Conservation (phyloP, 2,888 invertebrate species). For the Stenodema calcarata region DNA sequence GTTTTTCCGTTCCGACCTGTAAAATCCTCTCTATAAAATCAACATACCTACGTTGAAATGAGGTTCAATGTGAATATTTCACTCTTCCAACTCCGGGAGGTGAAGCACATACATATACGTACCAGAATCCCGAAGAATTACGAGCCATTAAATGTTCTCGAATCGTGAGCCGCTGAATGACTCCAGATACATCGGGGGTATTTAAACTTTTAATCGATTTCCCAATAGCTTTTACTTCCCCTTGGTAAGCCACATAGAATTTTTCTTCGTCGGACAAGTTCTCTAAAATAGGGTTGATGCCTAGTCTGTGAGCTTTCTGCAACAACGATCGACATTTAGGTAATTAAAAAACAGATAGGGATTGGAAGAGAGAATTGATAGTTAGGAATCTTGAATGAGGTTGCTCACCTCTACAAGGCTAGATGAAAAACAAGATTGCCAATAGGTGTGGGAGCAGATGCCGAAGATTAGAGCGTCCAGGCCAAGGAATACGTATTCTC, state of each 20-base stretch:
- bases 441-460: conserved; percentile 76
- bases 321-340: conserved; percentile 12
- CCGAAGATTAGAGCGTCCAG: conserved; percentile 78
- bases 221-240: conserved; percentile 77
- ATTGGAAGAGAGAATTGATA: no score
- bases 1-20: conserved; percentile 76
- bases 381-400: no score
- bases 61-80: no score
- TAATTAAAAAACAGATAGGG: neutral
- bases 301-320: conserved; percentile 56
- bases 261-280: conserved; percentile 33
- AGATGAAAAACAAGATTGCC: conserved; percentile 75
- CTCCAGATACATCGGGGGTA: conserved; percentile 76
- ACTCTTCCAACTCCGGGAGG: no score
- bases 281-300: conserved; percentile 46
- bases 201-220: conserved; percentile 77
- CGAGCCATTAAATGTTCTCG: conserved; percentile 85
- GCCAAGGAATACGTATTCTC: conserved; percentile 76
- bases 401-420: conserved; percentile 65
- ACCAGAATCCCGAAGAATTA: conserved; percentile 84
- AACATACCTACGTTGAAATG: no score
- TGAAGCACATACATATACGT: conserved; percentile 21
- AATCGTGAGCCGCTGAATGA: conserved; percentile 78
- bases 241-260: conserved; percentile 75
- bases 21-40: no score